phyloP scores from a whole-genome alignment of 2,797 vertebrate species.

The Oreortyx pictus region DNA sequence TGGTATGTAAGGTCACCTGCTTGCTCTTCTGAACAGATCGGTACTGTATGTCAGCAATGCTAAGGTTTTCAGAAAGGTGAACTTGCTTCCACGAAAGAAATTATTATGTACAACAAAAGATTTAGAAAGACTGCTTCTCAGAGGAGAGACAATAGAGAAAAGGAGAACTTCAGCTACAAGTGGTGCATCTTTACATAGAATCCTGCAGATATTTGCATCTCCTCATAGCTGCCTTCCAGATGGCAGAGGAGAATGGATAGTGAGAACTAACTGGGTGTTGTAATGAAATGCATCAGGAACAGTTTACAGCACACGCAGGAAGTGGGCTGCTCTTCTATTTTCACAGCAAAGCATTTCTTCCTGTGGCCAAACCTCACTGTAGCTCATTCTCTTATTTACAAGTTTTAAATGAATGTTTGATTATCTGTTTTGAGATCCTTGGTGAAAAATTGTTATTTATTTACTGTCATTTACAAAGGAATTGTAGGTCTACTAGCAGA shows the following conservation, averaged over 20 bases:
- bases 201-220: background rate
- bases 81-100: background rate
- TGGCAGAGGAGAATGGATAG: background rate
- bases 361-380: background rate
- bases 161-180: background rate
- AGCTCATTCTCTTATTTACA: background rate
- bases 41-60: background rate
- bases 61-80: background rate
- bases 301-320: accelerated
- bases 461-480: background rate
- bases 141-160: background rate
- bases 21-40: background rate
- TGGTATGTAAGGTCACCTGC: background rate
- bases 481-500: background rate
- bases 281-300: background rate
- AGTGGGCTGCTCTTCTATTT: background rate
- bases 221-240: background rate
- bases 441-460: background rate
- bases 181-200: accelerated
- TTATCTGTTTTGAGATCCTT: background rate
- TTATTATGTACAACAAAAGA: background rate
- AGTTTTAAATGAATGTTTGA: background rate
- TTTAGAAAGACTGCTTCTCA: background rate
- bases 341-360: background rate
- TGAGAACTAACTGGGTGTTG: background rate